Percentiles rank a stretch among this genome's conserved stretches.
These are phyloP conservation scores for Eupristina koningsbergeri DNA, from an alignment of 1,140 invertebrate species.

Conservation along the genomic window DNA sequence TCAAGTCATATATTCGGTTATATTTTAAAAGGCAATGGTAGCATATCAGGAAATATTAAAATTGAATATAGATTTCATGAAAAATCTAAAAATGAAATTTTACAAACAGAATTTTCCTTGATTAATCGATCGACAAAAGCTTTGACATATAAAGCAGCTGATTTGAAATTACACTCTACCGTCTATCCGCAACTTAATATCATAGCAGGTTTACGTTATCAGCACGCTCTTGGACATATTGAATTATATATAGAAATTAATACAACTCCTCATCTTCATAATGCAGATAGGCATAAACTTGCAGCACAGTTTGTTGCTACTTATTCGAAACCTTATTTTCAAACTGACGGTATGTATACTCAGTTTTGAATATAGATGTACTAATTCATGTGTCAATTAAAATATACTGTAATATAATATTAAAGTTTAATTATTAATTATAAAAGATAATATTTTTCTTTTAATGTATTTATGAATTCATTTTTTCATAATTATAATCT, in stretches of 20 bases:
- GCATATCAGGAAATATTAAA: conserved; percentile 76
- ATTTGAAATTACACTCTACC: conserved; percentile 79
- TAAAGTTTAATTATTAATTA: too few relatives aligned
- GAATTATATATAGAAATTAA: conserved; percentile 74
- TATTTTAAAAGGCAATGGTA: conserved; percentile 75
- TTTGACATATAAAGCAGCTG: conserved; percentile 75
- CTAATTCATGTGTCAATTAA: neutral
- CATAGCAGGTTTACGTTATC: conserved; percentile 78
- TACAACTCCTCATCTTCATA: conserved; percentile 70
- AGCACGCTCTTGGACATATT: conserved; percentile 74
- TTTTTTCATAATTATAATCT: too few relatives aligned
- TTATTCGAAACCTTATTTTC: conserved; percentile 72
- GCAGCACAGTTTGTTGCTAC: conserved; percentile 74
- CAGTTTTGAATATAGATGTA: neutral
- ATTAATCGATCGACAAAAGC: conserved; percentile 78
- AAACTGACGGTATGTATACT: conserved; percentile 53
- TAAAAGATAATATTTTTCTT: too few relatives aligned
- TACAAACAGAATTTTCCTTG: conserved; percentile 79
- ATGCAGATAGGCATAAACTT: conserved; percentile 74
- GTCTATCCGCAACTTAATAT: conserved; percentile 85
- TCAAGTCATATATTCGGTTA: conserved; percentile 80
- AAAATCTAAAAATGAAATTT: conserved; percentile 77
- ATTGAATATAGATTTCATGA: conserved; percentile 81
- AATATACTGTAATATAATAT: too few relatives aligned
- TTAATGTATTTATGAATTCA: too few relatives aligned